phyloP scores from a whole-genome alignment of 1,140 invertebrate genomes.

The Euura lappo region DNA sequence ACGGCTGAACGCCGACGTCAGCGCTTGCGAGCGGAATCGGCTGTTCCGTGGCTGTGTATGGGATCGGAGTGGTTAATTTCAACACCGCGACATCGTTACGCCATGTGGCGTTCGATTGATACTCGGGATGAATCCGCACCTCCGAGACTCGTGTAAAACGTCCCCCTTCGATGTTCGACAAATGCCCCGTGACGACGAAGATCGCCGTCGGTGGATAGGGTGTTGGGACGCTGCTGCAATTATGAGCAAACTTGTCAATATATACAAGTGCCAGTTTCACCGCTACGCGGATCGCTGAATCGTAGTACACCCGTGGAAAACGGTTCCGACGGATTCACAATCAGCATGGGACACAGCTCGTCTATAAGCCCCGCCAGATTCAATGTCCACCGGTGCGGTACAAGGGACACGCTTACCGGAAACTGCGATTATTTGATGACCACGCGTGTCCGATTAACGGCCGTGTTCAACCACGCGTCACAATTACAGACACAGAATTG shows the following conservation, averaged over 20 bases:
- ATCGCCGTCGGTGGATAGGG: neutral
- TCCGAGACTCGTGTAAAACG: neutral
- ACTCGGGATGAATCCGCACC: slow-evolving; percentile 1
- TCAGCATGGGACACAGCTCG: too few species aligned
- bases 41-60: neutral
- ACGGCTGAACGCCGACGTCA: neutral
- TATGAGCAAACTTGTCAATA: neutral
- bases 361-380: too few species aligned
- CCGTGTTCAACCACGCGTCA: too few species aligned
- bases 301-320: too few species aligned
- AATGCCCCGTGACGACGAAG: slow-evolving; percentile 8
- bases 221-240: neutral
- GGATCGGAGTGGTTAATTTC: neutral
- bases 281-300: too few species aligned
- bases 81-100: neutral
- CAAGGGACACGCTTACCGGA: too few species aligned
- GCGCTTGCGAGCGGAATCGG: slow-evolving; percentile 1
- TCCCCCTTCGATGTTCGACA: neutral
- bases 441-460: too few species aligned
- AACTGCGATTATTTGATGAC: too few species aligned
- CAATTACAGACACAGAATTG: too few species aligned
- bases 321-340: too few species aligned
- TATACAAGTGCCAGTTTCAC: too few species aligned
- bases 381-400: too few species aligned
- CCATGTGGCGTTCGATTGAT: neutral